Percentiles rank a stretch among this genome's conserved stretches.
Evolutionary conservation across 1,140 invertebrate species (phyloP).

Genomic region (Onthophagus taurus): DNA sequence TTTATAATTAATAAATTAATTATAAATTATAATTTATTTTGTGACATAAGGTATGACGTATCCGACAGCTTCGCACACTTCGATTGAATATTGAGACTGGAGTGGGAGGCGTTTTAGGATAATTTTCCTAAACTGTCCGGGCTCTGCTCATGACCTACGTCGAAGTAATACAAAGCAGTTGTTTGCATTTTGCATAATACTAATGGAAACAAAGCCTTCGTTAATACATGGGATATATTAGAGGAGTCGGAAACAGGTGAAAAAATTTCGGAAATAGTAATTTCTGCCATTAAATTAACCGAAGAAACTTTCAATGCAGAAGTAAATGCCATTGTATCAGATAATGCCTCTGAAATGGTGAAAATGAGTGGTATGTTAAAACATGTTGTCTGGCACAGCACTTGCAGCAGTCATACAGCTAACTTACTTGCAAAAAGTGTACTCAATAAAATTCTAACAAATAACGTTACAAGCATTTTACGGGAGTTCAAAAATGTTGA

Average conservation of each 20-base stretch:
- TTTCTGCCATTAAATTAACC: neutral
- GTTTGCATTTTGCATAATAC: neutral
- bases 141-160: too few species aligned
- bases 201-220: neutral
- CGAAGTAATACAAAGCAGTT: too few species aligned
- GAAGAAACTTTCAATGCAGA: neutral
- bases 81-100: too few species aligned
- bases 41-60: too few species aligned
- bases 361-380: slow-evolving; percentile 1
- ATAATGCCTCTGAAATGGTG: neutral
- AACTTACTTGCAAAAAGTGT: neutral
- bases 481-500: too few species aligned
- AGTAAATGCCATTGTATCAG: neutral
- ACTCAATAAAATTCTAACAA: too few species aligned
- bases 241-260: neutral
- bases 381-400: neutral
- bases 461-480: too few species aligned
- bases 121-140: too few species aligned
- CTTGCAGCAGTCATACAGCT: neutral
- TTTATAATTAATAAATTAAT: too few species aligned
- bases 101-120: too few species aligned
- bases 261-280: neutral
- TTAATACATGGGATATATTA: neutral
- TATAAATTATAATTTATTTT: too few species aligned
- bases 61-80: too few species aligned